These are phyloP conservation scores for Noctilio leporinus DNA, from an alignment of 2,113 vertebrate species.

Conservation along the genomic window DNA sequence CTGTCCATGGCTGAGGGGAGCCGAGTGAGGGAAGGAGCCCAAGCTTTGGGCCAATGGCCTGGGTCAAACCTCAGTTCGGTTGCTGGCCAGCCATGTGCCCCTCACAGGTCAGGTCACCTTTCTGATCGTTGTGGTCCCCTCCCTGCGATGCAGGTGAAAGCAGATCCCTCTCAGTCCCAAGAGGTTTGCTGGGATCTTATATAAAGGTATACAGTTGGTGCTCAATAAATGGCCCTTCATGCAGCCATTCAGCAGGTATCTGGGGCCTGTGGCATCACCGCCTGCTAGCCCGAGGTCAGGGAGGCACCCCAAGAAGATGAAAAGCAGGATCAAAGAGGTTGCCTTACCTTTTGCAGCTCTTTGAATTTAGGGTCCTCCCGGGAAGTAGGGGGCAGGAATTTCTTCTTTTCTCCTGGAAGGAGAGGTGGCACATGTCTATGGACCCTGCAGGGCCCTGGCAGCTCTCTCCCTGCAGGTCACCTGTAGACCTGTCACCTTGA, in stretches of 20 bases:
- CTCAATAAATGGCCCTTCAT: background rate
- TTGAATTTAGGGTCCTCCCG: conserved; percentile 81
- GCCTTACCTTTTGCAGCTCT: conserved; percentile 84
- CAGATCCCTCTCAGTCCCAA: rapidly evolving
- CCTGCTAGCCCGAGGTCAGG: background rate
- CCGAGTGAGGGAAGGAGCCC: rapidly evolving
- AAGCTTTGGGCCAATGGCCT: rapidly evolving
- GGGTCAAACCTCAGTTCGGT: background rate
- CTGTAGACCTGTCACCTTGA: rapidly evolving
- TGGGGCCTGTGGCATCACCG: rapidly evolving
- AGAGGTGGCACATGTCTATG: rapidly evolving
- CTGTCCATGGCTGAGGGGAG: rapidly evolving
- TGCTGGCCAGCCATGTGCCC: rapidly evolving
- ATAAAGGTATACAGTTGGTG: background rate
- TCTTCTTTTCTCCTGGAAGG: conserved; percentile 82
- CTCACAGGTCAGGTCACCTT: background rate
- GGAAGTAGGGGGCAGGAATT: conserved; percentile 82
- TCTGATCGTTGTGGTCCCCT: background rate
- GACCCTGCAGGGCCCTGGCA: background rate
- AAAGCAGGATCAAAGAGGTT: rapidly evolving
- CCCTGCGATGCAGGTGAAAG: background rate
- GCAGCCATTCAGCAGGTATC: background rate
- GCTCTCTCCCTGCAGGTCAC: background rate
- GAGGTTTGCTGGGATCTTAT: rapidly evolving
- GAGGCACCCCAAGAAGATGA: rapidly evolving